Conservation (phyloP, 2,888 invertebrate genomes). For the Ennomos quercinarius region DNA sequence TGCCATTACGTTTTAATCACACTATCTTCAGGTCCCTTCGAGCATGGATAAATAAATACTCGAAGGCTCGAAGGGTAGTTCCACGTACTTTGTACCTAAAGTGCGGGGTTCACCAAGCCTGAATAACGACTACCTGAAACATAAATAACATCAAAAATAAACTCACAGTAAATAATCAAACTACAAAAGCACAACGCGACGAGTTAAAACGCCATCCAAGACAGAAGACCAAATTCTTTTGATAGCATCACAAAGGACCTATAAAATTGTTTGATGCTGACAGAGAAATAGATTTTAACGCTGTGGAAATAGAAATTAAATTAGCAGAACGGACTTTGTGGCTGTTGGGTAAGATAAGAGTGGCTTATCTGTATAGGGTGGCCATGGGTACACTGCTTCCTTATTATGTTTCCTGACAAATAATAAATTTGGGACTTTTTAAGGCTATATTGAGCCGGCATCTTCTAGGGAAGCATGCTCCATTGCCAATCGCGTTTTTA, state of each 20-base stretch:
- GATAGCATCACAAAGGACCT: conserved; percentile 54
- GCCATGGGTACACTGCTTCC: not conserved
- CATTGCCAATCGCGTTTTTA: too few species aligned
- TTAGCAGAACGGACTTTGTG: conserved; percentile 33
- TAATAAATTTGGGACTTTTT: too few species aligned
- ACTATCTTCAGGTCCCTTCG: too few species aligned
- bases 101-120: too few species aligned
- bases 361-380: conserved; percentile 18
- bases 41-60: too few species aligned
- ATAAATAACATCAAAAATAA: not conserved
- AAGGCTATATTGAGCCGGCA: too few species aligned
- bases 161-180: conserved; percentile 2
- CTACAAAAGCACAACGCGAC: conserved; percentile 14
- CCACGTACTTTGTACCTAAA: too few species aligned
- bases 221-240: conserved; percentile 59
- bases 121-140: too few species aligned
- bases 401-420: too few species aligned
- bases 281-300: conserved; percentile 43
- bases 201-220: conserved; percentile 45
- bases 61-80: too few species aligned
- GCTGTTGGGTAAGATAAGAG: conserved; percentile 44
- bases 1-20: too few species aligned
- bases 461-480: too few species aligned
- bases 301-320: conserved; percentile 45
- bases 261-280: conserved; percentile 48